These are phyloP conservation scores for Telmatochromis brichardi DNA, from an alignment of 2,113 vertebrate genomes.

Conservation along the genomic window DNA sequence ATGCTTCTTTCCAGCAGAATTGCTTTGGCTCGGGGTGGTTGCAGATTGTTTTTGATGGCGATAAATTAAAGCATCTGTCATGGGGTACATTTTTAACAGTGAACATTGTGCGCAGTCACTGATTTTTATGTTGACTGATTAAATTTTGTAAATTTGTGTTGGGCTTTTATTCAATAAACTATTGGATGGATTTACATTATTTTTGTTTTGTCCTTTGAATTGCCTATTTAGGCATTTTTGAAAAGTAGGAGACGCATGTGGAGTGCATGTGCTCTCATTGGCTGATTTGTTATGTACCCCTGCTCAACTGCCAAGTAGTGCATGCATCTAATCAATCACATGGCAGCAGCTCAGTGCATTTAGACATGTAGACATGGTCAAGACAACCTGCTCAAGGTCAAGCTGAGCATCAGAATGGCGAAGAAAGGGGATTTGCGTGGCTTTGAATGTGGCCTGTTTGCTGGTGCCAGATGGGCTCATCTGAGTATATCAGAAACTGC, in stretches of 20 bases:
- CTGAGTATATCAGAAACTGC: neutral
- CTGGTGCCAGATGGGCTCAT: neutral
- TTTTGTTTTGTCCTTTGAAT: neutral
- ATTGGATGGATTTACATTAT: slow-evolving; percentile 61
- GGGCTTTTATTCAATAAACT: slow-evolving; percentile 74
- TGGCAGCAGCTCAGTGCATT: neutral
- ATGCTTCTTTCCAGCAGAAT: slow-evolving; percentile 6
- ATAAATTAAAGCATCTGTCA: slow-evolving; percentile 34
- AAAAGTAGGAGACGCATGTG: neutral
- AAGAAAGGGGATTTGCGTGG: neutral
- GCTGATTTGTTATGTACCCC: neutral
- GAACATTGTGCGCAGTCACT: slow-evolving; percentile 44
- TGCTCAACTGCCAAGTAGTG: neutral
- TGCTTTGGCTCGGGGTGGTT: slow-evolving; percentile 10
- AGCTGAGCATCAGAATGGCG: neutral
- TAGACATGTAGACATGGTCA: neutral
- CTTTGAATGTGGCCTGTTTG: neutral
- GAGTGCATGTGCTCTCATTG: neutral
- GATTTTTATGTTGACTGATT: slow-evolving; percentile 66
- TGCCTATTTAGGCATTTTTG: neutral
- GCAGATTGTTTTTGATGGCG: slow-evolving; percentile 7
- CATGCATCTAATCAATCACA: neutral
- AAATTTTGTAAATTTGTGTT: slow-evolving; percentile 71
- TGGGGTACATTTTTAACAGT: slow-evolving; percentile 59
- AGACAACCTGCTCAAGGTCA: neutral